phyloP scores from a whole-genome alignment of 2,113 vertebrate species.

The Rhinopomastus cyanomelas region DNA sequence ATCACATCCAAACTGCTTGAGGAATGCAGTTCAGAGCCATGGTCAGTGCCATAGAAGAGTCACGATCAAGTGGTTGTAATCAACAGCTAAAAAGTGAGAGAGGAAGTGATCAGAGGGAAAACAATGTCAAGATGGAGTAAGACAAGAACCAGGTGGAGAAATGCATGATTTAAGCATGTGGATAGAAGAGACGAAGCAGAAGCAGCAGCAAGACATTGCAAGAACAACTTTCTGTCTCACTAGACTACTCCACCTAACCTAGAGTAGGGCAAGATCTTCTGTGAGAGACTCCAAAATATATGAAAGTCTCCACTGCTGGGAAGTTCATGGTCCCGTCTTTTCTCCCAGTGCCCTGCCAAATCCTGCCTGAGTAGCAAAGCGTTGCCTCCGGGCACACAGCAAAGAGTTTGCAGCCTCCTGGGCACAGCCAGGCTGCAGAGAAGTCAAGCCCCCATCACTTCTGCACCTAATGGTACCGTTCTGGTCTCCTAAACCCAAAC shows the following conservation, averaged over 20 bases:
- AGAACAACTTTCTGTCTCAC: not conserved
- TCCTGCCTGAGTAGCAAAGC: not conserved
- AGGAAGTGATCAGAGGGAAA: not conserved
- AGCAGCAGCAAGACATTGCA: not conserved
- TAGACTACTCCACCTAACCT: not conserved
- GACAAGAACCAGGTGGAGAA: not conserved
- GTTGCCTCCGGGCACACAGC: not conserved
- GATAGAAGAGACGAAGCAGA: not conserved
- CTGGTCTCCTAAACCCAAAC: constrained; percentile 45
- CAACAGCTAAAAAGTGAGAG: not conserved
- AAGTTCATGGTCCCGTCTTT: not conserved
- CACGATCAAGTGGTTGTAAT: not conserved
- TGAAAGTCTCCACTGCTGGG: not conserved
- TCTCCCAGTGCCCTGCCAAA: not conserved
- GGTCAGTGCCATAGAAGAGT: not conserved
- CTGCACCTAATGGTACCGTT: not conserved
- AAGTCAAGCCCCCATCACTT: not conserved
- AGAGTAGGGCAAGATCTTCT: not conserved
- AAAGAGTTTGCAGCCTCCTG: not conserved
- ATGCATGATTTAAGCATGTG: not conserved
- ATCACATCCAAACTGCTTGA: not conserved
- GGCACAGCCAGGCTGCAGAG: not conserved
- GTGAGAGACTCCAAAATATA: not conserved
- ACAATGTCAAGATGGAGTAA: not conserved
- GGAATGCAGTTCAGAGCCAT: not conserved